Percentiles rank a stretch among this genome's conserved stretches.
Conservation (phyloP, 2,888 invertebrate species). For the Scaptodrosophila latifasciaeformis region DNA sequence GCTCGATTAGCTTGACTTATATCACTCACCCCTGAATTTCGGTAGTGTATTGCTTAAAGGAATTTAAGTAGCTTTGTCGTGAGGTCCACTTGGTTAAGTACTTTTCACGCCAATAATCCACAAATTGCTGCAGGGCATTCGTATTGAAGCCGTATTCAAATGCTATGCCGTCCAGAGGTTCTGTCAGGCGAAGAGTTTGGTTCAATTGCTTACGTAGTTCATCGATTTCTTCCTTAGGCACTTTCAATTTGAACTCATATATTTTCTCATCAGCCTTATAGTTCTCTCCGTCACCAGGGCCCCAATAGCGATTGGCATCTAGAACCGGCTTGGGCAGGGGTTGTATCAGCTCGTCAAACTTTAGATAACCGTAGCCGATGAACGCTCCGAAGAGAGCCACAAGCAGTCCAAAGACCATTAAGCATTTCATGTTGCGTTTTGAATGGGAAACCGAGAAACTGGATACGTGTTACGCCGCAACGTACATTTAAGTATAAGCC, state of each 20-base stretch:
- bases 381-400: slow-evolving; percentile 49
- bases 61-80: slow-evolving; percentile 82
- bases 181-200: slow-evolving; percentile 76
- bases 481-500: too few relatives aligned
- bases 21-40: slow-evolving; percentile 79
- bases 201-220: slow-evolving; percentile 80
- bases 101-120: slow-evolving; percentile 86
- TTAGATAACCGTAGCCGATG: slow-evolving; percentile 52
- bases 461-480: too few relatives aligned
- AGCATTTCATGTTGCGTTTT: slow-evolving; percentile 46
- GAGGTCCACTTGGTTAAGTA: slow-evolving; percentile 82
- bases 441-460: too few relatives aligned
- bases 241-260: slow-evolving; percentile 56
- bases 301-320: slow-evolving; percentile 73
- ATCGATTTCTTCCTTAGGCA: slow-evolving; percentile 71
- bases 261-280: slow-evolving; percentile 66
- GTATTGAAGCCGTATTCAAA: slow-evolving; percentile 90
- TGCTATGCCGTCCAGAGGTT: slow-evolving; percentile 80
- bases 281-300: slow-evolving; percentile 60
- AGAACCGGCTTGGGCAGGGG: slow-evolving; percentile 67
- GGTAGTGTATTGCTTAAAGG: slow-evolving; percentile 84
- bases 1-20: too few relatives aligned
- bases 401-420: slow-evolving; percentile 51
- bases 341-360: slow-evolving; percentile 55
- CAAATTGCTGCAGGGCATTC: slow-evolving; percentile 79